A percentile compares a stretch with the other conserved stretches of the same genome.
Conservation (phyloP, 2,888 invertebrate species). For the Crematogaster levior region DNA sequence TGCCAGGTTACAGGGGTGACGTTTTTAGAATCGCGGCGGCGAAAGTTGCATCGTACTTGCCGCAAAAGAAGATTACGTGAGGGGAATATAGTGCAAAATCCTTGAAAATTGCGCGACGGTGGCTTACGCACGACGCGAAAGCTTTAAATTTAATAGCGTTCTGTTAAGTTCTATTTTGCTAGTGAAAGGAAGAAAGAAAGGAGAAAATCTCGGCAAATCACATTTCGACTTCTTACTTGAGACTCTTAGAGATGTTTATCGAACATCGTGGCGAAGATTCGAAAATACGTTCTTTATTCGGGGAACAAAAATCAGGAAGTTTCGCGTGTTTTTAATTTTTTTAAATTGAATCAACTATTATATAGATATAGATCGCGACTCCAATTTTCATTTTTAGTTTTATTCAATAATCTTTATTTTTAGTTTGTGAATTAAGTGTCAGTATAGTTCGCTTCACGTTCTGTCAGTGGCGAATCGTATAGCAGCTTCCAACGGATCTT, state of each 20-base stretch:
- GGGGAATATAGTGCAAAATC: conserved; percentile 45
- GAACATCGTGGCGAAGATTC: background rate
- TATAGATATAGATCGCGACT: background rate
- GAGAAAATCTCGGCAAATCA: background rate
- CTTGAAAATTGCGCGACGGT: conserved; percentile 45
- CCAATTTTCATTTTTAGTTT: conserved; percentile 27
- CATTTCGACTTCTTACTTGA: background rate
- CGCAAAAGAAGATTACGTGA: conserved; percentile 47
- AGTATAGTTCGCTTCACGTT: conserved; percentile 26
- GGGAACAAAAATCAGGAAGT: background rate
- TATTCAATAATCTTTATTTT: conserved; percentile 9
- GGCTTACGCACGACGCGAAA: conserved; percentile 46
- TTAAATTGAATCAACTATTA: background rate
- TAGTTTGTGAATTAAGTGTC: conserved; percentile 33
- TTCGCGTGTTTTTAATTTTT: background rate
- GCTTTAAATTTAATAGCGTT: conserved; percentile 42
- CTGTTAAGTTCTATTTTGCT: conserved; percentile 16
- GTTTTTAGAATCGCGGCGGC: conserved; percentile 37
- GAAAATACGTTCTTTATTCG: background rate
- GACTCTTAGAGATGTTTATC: background rate
- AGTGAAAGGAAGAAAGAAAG: background rate
- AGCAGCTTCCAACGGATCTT: conserved; percentile 24
- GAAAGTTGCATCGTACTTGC: conserved; percentile 17
- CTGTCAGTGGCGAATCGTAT: conserved; percentile 15
- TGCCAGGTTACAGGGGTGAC: conserved; percentile 40